Base-by-base conservation (phyloP, 1,140 invertebrate species). In the Trichoplusia ni region DNA sequence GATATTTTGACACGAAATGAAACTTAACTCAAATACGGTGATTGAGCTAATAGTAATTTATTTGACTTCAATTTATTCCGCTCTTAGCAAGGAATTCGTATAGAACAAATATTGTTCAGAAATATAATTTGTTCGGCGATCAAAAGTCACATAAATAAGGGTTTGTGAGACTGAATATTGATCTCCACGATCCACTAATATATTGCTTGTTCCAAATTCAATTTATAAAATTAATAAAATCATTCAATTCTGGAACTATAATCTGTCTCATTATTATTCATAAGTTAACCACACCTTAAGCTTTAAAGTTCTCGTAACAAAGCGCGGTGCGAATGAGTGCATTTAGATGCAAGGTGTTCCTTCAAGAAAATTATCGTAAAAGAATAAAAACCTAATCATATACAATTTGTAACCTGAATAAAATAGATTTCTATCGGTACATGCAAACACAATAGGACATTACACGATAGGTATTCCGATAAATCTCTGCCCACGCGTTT, bases 391-490 rank as follows among this genome's bases (percentile, higher is more conserved):
- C 59, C 16, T 56, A 62, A 67, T 70, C 46, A 54, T 51, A 64
- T 64, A 37, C 53, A 63, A 69, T 64, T 67, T 75, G 60, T 64
- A 71, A 66, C 56, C 69, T 33, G 51, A 64, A 72, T 72, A 71
- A 65, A 47, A 16, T 38, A 38, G 64, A 71, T 71, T 21, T 66
- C 31, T 38, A 69, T 71, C 46, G 53, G 49, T 29, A 37, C 62
- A 49, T 23, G 42, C 31, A 69, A 71, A 71, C 59, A 76, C 75
- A 77, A 77, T 77, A 53, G 71, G 62, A 77, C 71, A 74, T 74
- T 67, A 67, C 66, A 69, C 37, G 64, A 53, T 71, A 62, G 33
- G 31, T 73, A 59, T 65, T 56, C 64, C 64, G 65, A 69, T 71
- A 77, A 76, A 71, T 66, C 66, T 62, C 71, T 27, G 49, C 74